Evolutionary conservation across 2,888 invertebrate genomes (phyloP).

Genomic region (Bellardia pandia): DNA sequence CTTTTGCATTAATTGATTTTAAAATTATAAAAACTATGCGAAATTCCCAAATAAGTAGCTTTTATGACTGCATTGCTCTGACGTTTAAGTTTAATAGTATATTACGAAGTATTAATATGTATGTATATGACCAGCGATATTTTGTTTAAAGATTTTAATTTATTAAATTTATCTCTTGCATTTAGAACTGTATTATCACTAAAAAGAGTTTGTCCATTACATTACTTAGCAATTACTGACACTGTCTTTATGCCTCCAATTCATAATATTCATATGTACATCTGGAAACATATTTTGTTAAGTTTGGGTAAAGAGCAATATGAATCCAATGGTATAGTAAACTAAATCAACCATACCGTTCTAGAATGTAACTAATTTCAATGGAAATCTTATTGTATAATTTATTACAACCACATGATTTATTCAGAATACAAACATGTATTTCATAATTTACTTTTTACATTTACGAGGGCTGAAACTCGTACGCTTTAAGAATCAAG

Average conservation of each 20-base stretch:
- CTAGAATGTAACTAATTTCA: constrained; percentile 48
- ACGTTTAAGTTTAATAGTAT: no score
- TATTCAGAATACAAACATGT: constrained; percentile 57
- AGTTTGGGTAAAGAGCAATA: constrained; percentile 20
- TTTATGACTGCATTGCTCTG: no score
- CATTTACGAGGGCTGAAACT: constrained; percentile 56
- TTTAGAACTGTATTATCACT: no score
- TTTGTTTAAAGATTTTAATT: no score
- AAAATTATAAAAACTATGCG: no score
- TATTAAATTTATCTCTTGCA: no score
- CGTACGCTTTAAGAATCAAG: constrained; percentile 39
- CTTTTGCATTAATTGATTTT: no score
- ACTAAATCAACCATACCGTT: constrained; percentile 44
- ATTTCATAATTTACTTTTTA: constrained; percentile 45
- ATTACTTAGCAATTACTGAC: no score
- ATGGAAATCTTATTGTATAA: constrained; percentile 46
- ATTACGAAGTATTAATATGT: no score
- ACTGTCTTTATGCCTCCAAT: not conserved
- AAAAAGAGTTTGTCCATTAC: no score
- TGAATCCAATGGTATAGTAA: constrained; percentile 23
- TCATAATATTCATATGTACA: not conserved
- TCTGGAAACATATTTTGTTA: constrained; percentile 3
- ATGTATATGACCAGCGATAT: no score
- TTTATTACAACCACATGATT: constrained; percentile 73
- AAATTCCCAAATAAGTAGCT: no score